Conservation (phyloP, 2,113 vertebrate genomes). For the Scophthalmus maximus region DNA sequence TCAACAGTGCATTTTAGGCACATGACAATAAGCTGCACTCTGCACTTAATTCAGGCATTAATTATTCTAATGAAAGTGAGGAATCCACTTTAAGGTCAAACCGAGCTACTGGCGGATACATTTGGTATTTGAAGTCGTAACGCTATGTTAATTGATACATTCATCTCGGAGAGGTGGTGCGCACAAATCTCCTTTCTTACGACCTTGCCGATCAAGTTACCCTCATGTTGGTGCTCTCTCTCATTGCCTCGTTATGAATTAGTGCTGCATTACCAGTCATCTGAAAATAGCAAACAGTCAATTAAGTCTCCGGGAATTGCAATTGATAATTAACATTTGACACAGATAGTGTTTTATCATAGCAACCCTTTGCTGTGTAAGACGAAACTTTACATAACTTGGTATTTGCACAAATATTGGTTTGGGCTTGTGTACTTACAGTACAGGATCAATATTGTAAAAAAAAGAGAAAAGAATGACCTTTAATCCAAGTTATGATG, state of each 20-base stretch:
- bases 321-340: constrained; percentile 14
- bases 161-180: constrained; percentile 38
- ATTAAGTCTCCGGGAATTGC: constrained; percentile 21
- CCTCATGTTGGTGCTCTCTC: constrained; percentile 29
- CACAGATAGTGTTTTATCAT: background rate
- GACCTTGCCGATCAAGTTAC: constrained; percentile 65
- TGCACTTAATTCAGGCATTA: constrained; percentile 69
- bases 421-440: too few species aligned
- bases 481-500: too few species aligned
- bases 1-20: constrained; percentile 56
- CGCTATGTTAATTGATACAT: constrained; percentile 68
- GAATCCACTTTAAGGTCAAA: constrained; percentile 77
- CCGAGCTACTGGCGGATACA: constrained; percentile 62
- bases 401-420: too few species aligned
- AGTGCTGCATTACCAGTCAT: constrained; percentile 36
- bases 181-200: constrained; percentile 57
- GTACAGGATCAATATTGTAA: too few species aligned
- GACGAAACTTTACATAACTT: too few species aligned
- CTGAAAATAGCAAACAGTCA: constrained; percentile 47
- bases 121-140: constrained; percentile 55
- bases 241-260: constrained; percentile 53
- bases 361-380: too few species aligned
- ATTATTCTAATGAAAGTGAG: constrained; percentile 80
- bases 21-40: constrained; percentile 50
- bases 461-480: too few species aligned